Evolutionary conservation across 2,797 vertebrate species (phyloP), one percentile per base, ranked within the genome.

Genomic region (Falco columbarius): DNA sequence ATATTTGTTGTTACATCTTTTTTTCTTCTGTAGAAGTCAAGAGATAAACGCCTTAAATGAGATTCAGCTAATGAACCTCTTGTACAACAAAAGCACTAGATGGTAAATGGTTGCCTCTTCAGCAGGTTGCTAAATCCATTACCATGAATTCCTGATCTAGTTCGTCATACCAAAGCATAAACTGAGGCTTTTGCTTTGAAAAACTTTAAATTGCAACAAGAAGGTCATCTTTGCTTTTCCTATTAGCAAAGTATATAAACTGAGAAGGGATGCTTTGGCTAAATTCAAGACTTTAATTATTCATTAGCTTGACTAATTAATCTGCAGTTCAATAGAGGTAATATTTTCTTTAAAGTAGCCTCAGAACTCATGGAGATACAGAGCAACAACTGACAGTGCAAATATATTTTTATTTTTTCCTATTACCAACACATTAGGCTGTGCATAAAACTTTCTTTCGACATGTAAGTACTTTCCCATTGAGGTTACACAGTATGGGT

Each of bases 261-360:
- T 17, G 22, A 95, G 40, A 65, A 81, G 49, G 58, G 42, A 55
- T 38, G 21, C 20, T 91, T 65, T 59, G 65, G 54, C 40, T 88
- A 90, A 66, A 91, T 30, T 87, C 26, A 61, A 65, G 42, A 58
- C 82, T 61, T 87, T 5, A 95, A 83, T 92, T 88, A 96, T 94
- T 95, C 72, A 94, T 71, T 72, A 93, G 62, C 10, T 66, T 46
- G 38, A 72, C 63, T 80, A 86, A 90, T 79, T 89, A 91, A 86
- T 62, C 42, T 86, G 55, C 47, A 80, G 73, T 58, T 95, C 52
- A 81, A n/a, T 15, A 66, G 30, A 91, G 15, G 68, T 70, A 93
- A 36, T 74, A 72, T 73, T 91, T 90, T 89, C 75, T 86, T 83
- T 72, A 59, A 76, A 89, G 62, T 29, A 87, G 34, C 49, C 81